Evolutionary conservation across 1,140 invertebrate species (phyloP).

Genomic region (Tribolium castaneum): DNA sequence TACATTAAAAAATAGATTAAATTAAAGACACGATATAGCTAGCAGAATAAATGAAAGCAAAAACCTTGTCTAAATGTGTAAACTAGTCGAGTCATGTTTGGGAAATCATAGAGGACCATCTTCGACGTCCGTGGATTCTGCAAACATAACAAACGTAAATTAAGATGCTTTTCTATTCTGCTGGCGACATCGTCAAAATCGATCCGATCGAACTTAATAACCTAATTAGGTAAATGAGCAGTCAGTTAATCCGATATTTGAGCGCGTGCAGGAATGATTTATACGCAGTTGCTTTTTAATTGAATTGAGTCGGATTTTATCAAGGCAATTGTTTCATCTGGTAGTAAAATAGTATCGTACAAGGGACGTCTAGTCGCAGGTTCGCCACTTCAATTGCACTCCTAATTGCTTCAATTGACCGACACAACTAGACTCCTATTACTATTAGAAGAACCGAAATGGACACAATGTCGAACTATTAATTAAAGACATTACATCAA

Average conservation of each 20-base stretch:
- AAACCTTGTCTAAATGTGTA: conserved; percentile 6
- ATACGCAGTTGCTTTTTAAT: conserved; percentile 23
- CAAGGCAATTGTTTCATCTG: conserved; percentile 7
- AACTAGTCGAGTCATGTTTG: conserved; percentile 13
- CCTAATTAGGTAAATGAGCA: not conserved
- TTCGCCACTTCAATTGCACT: conserved; percentile 24
- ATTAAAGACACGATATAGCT: conserved; percentile 27
- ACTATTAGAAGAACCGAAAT: conserved; percentile 19
- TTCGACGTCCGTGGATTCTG: conserved; percentile 24
- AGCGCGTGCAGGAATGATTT: conserved; percentile 7
- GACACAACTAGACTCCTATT: conserved; percentile 25
- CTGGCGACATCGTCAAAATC: conserved; percentile 26
- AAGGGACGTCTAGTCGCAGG: conserved; percentile 16
- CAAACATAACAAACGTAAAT: conserved; percentile 27
- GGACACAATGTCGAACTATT: conserved; percentile 12
- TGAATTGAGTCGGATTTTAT: conserved; percentile 12
- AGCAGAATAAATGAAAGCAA: conserved; percentile 42
- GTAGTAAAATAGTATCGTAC: conserved; percentile 12
- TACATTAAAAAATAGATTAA: conserved; percentile 16
- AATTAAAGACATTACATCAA: conserved; percentile 23
- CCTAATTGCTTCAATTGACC: conserved; percentile 40
- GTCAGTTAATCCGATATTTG: not conserved
- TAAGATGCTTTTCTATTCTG: conserved; percentile 32
- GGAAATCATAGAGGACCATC: conserved; percentile 13
- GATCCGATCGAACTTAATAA: not conserved